Percentiles rank a stretch among this genome's conserved stretches.
Conservation (phyloP, 2,113 vertebrate genomes). For the Argyrosomus japonicus region DNA sequence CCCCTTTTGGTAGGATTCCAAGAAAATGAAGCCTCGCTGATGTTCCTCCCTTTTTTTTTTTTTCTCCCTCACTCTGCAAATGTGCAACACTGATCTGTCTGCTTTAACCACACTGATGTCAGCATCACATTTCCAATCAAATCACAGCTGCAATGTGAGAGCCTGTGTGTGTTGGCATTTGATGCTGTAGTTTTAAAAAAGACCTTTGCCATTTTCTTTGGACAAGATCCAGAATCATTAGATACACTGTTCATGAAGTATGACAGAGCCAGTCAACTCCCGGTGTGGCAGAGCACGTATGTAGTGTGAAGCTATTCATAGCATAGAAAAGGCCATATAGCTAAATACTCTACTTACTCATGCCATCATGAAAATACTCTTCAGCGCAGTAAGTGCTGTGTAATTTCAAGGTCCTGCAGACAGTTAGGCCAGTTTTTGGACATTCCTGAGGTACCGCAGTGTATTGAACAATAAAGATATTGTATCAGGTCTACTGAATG, state of each 20-base stretch:
- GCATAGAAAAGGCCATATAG: slow-evolving; percentile 43
- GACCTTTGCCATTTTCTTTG: slow-evolving; percentile 58
- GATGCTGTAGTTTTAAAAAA: slow-evolving; percentile 37
- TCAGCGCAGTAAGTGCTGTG: background rate
- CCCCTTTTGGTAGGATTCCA: slow-evolving; percentile 85
- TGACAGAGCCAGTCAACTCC: slow-evolving; percentile 18
- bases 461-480: background rate
- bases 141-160: slow-evolving; percentile 61
- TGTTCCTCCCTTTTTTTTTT: slow-evolving; percentile 13
- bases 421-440: background rate
- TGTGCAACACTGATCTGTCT: slow-evolving; percentile 45
- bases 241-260: slow-evolving; percentile 39
- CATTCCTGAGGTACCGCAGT: slow-evolving; percentile 7
- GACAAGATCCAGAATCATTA: slow-evolving; percentile 37
- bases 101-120: slow-evolving; percentile 41
- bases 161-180: slow-evolving; percentile 46
- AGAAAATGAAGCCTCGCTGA: slow-evolving; percentile 60
- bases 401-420: slow-evolving; percentile 5
- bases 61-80: slow-evolving; percentile 16
- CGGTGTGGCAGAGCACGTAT: slow-evolving; percentile 27
- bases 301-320: slow-evolving; percentile 52
- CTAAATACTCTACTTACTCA: slow-evolving; percentile 46
- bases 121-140: slow-evolving; percentile 53
- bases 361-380: background rate
- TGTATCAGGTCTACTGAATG: background rate